Base-by-base conservation (phyloP, 2,888 invertebrate genomes). In the Leptogaster cylindrica region DNA sequence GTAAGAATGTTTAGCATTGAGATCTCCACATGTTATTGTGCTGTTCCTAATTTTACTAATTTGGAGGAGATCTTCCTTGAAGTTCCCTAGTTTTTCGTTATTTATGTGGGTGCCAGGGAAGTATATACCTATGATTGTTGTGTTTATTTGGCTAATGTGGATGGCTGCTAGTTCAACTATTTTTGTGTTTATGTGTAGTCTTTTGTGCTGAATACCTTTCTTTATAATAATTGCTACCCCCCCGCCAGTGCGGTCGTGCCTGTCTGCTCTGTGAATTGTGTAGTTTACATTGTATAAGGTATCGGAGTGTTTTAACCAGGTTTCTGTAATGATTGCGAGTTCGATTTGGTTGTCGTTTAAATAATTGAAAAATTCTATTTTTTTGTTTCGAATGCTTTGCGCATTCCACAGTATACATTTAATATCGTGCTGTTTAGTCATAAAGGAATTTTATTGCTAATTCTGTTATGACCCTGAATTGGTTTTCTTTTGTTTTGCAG, bases 341-440 rank as follows among this genome's bases (percentile, higher is more conserved):
- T 18, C 16, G 16, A 46, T 46, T 3, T 46, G 14, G 18, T 18
- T 46, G 4, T 18, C 20, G 20, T 16, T 46, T 46, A 46, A 46
- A 20, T 18, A 46, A 18, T 46, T 20, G 10, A 46, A 46, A 10
- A 20, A 18, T 18, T 3, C 46, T 18, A 46, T 46, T 20, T 3
- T n/a, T 46, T 16, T 46, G 20, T 46, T 46, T 12, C 20, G 46
- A 46, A 46, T 44, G 16, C 44, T 44, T 44, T 44, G 44, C 3
- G 44, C 44, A 44, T 44, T 44, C 44, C 44, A 44, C 16, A 44
- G 44, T 44, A 44, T 44, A 7, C 44, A 44, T 44, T 44, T 3
- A 3, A 12, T 16, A 5, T 44, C 7, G 12, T 3, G 2, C 3
- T 3, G 2, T 3, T 36, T 5, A 36, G 36, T 2, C 36, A 36